phyloP scores from a whole-genome alignment of 2,888 invertebrate species.

The Tromatobia lineatoria region DNA sequence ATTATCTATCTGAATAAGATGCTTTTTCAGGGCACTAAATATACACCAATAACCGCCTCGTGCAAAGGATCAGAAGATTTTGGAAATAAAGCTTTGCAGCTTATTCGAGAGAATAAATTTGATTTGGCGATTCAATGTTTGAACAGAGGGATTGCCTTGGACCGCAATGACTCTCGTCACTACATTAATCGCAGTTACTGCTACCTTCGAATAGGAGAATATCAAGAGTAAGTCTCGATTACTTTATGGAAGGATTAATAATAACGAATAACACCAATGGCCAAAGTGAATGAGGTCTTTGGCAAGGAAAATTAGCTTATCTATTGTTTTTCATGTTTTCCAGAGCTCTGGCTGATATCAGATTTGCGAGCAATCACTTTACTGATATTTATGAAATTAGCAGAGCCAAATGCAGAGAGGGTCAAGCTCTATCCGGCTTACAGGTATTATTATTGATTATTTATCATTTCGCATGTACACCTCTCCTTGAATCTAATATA shows the following conservation, averaged over 20 bases:
- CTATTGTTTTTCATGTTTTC: neutral
- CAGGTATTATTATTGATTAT: conserved; percentile 47
- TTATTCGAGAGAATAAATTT: conserved; percentile 58
- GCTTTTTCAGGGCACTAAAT: conserved; percentile 53
- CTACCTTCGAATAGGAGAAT: conserved; percentile 66
- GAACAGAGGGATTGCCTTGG: conserved; percentile 61
- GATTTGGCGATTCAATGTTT: conserved; percentile 63
- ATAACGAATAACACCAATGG: no score
- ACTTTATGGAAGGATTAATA: no score
- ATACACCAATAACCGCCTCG: conserved; percentile 2
- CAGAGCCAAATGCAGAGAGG: conserved; percentile 69
- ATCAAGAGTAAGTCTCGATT: conserved; percentile 55
- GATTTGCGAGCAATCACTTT: conserved; percentile 57
- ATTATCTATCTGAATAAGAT: no score
- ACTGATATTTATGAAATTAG: conserved; percentile 46
- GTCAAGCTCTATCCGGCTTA: conserved; percentile 67
- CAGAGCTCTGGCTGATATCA: conserved; percentile 69
- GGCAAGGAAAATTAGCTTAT: conserved; percentile 5
- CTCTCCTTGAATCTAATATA: no score
- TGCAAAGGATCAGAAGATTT: conserved; percentile 63
- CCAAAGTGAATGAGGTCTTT: neutral
- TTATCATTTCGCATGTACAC: no score
- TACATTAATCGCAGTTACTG: conserved; percentile 73
- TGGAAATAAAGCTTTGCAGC: conserved; percentile 56
- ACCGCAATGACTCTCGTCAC: conserved; percentile 64